Evolutionary conservation across 1,140 invertebrate species (phyloP), one percentile per base, ranked within the genome.

Genomic region (Holotrichia oblita): DNA sequence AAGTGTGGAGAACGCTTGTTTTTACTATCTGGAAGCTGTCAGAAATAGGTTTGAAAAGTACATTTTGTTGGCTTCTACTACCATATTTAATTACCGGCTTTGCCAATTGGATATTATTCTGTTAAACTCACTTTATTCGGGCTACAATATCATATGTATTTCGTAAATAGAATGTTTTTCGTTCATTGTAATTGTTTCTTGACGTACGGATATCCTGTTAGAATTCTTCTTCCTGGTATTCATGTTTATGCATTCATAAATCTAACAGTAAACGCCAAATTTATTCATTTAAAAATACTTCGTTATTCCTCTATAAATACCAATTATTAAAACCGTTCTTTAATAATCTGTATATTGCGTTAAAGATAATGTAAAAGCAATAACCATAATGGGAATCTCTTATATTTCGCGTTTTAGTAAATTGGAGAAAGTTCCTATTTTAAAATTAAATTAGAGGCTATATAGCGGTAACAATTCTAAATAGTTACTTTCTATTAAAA

Each of bases 371-470:
- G 14, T 55, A 55, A 55, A 55, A 34, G 6, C 17, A 55, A 55
- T 55, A 55, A 55, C 14, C 17, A 3, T 55, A 17, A 17, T 17
- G 17, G 14, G 14, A 55, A 55, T 55, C 48, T 55, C 17, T 55
- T 55, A 55, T 55, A 17, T 55, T 55, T 55, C 48, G 48, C 1
- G 14, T 55, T 55, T 34, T 55, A 17, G 14, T 17, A 17, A 55
- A 55, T 55, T 55, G 48, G 48, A 55, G 48, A 55, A 55, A 55
- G 48, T 55, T 17, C 14, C 48, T 2, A 55, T n/a, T 55, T 55
- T 17, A 55, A 2, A 55, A 44, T 44, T 0, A 55, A 55, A 55
- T 55, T 55, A n/a, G 48, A 55, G 48, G 48, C 17, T 55, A 55
- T 17, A 14, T 14, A 34, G 27, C 48, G 17, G 17, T 55, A 55